Percentiles rank a stretch among this genome's conserved stretches.
Evolutionary conservation across 2,888 invertebrate species (phyloP).

Genomic region (Willowsia nigromaculata): DNA sequence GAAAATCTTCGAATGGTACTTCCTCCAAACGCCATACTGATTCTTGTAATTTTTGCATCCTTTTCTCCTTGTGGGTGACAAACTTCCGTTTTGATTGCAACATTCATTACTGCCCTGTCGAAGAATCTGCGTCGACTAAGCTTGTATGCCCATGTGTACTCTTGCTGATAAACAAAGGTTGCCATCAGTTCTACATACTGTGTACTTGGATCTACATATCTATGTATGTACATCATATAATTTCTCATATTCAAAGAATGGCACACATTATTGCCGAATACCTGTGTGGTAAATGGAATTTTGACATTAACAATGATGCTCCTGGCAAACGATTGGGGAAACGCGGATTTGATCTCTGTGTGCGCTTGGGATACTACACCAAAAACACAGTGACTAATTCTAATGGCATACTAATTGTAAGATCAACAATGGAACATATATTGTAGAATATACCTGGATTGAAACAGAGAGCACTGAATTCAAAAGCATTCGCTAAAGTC

Average conservation of each 20-base stretch:
- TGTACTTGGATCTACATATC: no score
- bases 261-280: no score
- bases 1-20: conserved; percentile 63
- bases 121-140: conserved; percentile 62
- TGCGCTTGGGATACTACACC: conserved; percentile 63
- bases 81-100: conserved; percentile 66
- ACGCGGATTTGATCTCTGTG: conserved; percentile 66
- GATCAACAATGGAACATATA: background rate
- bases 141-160: conserved; percentile 71
- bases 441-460: conserved; percentile 54
- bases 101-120: conserved; percentile 63
- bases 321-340: conserved; percentile 54
- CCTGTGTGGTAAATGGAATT: conserved; percentile 68
- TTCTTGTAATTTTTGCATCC: conserved; percentile 62
- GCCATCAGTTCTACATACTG: background rate
- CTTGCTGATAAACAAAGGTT: conserved; percentile 49
- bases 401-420: no score
- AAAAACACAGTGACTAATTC: background rate
- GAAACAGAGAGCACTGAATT: conserved; percentile 66
- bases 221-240: no score
- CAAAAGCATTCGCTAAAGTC: conserved; percentile 67
- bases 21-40: conserved; percentile 64
- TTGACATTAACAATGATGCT: conserved; percentile 67
- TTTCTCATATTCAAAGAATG: no score
- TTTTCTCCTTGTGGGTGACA: conserved; percentile 80